A percentile compares a stretch with the other conserved stretches of the same genome.
Evolutionary conservation across 2,888 invertebrate species (phyloP).

Genomic region (Tineola bisselliella): DNA sequence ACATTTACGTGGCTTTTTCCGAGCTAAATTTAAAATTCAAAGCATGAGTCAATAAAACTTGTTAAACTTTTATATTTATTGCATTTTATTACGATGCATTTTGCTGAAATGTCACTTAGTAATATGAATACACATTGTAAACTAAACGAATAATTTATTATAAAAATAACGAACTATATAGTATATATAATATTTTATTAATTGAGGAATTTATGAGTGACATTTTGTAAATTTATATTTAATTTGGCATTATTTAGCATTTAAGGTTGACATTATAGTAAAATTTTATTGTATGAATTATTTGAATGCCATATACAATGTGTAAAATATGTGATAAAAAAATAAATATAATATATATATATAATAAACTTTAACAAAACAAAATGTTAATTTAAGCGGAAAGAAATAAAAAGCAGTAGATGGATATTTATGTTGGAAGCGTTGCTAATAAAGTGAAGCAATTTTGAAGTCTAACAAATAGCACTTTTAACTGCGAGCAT

Average conservation of each 20-base stretch:
- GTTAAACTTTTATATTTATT: background rate
- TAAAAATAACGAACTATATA: no score
- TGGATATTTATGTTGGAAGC: background rate
- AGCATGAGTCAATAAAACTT: background rate
- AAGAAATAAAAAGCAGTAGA: background rate
- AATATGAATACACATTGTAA: background rate
- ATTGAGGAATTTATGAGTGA: no score
- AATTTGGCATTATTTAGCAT: no score
- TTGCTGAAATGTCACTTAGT: background rate
- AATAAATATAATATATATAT: no score
- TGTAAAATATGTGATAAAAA: no score
- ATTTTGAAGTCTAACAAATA: conserved; percentile 5
- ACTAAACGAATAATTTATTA: background rate
- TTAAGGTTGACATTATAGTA: no score
- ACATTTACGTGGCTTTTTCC: background rate
- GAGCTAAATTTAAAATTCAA: background rate
- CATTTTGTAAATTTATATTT: no score
- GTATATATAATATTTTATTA: no score
- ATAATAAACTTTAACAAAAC: no score
- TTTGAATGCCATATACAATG: no score
- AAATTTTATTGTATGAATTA: no score
- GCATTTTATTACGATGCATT: background rate
- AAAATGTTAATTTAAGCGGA: background rate
- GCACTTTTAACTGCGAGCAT: background rate
- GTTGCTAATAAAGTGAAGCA: conserved; percentile 8